Base-by-base conservation (phyloP, 2,113 vertebrate genomes). In the Shinisaurus crocodilurus region DNA sequence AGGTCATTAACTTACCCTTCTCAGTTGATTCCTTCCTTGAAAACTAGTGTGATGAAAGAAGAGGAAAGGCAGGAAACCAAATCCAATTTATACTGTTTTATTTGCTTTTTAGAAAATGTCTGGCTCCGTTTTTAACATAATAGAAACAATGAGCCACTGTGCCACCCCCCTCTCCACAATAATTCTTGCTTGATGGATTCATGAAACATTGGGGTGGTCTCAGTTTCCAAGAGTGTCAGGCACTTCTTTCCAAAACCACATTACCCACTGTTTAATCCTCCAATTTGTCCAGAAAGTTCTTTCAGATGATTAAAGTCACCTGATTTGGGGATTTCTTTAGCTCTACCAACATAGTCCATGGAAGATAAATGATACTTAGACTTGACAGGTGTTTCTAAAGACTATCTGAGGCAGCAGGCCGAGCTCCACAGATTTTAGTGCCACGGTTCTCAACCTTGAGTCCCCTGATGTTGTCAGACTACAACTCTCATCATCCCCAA, bases 11-110 rank as follows among this genome's bases (percentile, higher is more conserved):
- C 54, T 40, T 91, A 60, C 54, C 9, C 57, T 40, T 40, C 81
- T 86, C 69, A 2, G 23, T 87, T 92, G 40, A 37, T 60, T 54
- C 67, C 9, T 32, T 91, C 57, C 91, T 65, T 89, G 80, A 72
- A 91, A 45, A 82, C 88, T n/a, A 67, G 82, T 72, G 63, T 92
- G 74, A 20, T 92, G 74, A 92, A 88, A 80, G 81, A 34, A 32
- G 69, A 88, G 16, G 54, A 90, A 86, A 88, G 89, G 86, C 67
- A 54, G 65, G 45, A 87, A 29, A 89, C 85, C 74, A 60, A 85
- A 63, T 32, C 23, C 81, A 57, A 3, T 76, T 27, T 84, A 0
- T 75, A 57, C 50, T 34, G 76, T 83, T 25, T 90, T 3, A 85
- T 89, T 25, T 50, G 54, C 75, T 23, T 79, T 10, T 23, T 87